Evolutionary conservation across 1,140 invertebrate species (phyloP).

Genomic region (Drosophila pruinosa): DNA sequence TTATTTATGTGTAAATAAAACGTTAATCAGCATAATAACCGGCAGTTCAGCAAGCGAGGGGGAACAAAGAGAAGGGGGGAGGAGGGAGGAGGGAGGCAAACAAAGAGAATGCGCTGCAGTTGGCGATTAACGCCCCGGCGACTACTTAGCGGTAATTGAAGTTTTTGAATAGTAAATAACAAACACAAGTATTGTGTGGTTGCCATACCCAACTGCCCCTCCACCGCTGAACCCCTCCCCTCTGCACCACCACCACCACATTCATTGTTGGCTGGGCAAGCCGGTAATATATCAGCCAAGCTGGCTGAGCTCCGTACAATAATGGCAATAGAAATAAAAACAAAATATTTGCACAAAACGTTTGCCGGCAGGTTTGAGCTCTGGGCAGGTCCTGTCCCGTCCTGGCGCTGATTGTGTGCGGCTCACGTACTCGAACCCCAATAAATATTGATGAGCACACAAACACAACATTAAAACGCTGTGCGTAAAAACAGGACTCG

Average conservation of each 20-base stretch:
- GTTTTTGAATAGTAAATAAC: slow-evolving; percentile 79
- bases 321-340: slow-evolving; percentile 41
- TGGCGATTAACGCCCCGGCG: slow-evolving; percentile 47
- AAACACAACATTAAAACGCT: slow-evolving; percentile 80
- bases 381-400: not conserved
- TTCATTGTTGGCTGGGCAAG: slow-evolving; percentile 9
- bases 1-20: slow-evolving; percentile 65
- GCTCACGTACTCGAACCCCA: slow-evolving; percentile 78
- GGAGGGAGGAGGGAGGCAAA: not conserved
- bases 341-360: slow-evolving; percentile 68
- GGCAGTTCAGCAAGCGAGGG: not conserved
- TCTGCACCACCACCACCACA: not conserved
- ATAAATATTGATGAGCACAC: slow-evolving; percentile 80
- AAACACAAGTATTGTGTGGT: slow-evolving; percentile 9
- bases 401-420: slow-evolving; percentile 63
- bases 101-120: not conserved
- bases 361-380: not conserved
- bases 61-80: not conserved
- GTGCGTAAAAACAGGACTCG: slow-evolving; percentile 58
- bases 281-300: slow-evolving; percentile 55
- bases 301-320: slow-evolving; percentile 23
- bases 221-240: not conserved
- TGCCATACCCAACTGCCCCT: not conserved
- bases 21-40: slow-evolving; percentile 68
- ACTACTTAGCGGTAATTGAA: slow-evolving; percentile 73